Conservation (phyloP, 2,113 vertebrate species). For the Asarcornis scutulata region DNA sequence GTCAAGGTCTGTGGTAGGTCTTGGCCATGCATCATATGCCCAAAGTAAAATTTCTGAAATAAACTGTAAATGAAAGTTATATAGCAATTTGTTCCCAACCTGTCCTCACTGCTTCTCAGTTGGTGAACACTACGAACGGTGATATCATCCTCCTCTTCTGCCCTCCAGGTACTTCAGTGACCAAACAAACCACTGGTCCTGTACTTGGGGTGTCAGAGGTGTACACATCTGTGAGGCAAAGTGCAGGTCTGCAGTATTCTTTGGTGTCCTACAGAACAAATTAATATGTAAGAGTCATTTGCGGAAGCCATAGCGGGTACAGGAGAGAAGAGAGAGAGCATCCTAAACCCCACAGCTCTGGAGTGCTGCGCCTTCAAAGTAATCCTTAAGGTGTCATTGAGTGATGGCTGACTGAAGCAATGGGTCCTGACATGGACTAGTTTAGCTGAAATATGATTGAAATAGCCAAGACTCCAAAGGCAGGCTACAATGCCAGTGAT, state of each 20-base stretch:
- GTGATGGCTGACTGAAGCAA: not conserved
- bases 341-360: not conserved
- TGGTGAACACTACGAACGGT: not conserved
- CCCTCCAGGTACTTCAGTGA: not conserved
- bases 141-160: not conserved
- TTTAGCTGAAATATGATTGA: not conserved
- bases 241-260: not conserved
- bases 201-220: not conserved
- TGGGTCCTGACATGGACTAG: not conserved
- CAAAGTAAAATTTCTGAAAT: not conserved
- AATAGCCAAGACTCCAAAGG: not conserved
- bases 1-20: not conserved
- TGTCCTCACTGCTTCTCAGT: not conserved
- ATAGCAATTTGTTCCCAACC: not conserved
- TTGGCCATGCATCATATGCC: not conserved
- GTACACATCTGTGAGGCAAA: not conserved
- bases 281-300: not conserved
- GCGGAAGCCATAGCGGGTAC: not conserved
- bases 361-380: not conserved
- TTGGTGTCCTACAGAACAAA: not conserved
- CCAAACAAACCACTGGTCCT: not conserved
- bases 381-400: slow-evolving; percentile 17
- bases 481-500: not conserved
- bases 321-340: not conserved
- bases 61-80: not conserved